phyloP scores from a whole-genome alignment of 1,140 invertebrate species.

The Sitobion miscanthi region DNA sequence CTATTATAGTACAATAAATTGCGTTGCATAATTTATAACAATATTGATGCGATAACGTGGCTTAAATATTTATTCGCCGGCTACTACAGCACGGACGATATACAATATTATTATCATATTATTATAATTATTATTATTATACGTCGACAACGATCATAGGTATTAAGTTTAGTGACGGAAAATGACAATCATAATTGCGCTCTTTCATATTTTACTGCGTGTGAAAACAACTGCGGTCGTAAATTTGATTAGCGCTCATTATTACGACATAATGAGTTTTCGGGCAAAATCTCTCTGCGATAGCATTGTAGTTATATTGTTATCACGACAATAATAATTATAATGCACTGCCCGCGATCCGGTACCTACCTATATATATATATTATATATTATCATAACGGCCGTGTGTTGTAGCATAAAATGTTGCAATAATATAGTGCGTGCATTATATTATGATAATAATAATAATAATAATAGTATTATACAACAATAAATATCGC shows the following conservation, averaged over 20 bases:
- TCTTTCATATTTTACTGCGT: neutral
- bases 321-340: too few relatives aligned
- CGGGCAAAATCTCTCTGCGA: neutral
- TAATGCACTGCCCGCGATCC: neutral
- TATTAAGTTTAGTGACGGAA: neutral
- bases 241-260: constrained; percentile 11
- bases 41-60: too few relatives aligned
- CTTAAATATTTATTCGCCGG: too few relatives aligned
- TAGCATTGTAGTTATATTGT: too few relatives aligned
- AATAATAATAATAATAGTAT: neutral
- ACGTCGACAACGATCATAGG: neutral
- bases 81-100: neutral
- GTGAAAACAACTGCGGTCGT: neutral
- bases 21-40: too few relatives aligned
- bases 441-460: neutral
- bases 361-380: neutral
- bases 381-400: neutral
- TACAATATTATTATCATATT: neutral
- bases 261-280: neutral
- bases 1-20: too few relatives aligned
- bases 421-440: too few relatives aligned
- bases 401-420: neutral
- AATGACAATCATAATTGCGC: neutral
- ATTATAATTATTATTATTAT: neutral
- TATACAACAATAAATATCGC: neutral